Percentiles rank a stretch among this genome's conserved stretches.
Evolutionary conservation across 2,797 vertebrate genomes (phyloP).

Genomic region (Limnodromus scolopaceus): DNA sequence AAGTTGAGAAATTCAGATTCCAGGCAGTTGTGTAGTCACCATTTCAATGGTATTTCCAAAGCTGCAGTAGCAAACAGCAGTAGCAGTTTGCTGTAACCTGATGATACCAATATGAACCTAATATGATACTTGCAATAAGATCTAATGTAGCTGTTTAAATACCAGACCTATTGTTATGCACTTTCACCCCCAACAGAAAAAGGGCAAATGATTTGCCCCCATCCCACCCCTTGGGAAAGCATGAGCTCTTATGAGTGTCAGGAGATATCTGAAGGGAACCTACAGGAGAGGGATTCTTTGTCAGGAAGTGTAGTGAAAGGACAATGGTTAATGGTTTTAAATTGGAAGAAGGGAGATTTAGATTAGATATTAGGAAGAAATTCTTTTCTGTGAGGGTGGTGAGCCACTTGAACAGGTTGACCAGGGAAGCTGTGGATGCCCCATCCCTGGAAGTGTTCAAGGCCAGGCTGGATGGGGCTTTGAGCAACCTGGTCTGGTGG

Average conservation of each 20-base stretch:
- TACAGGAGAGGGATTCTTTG: too few relatives aligned
- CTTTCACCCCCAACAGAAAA: rapidly evolving
- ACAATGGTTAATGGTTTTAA: too few relatives aligned
- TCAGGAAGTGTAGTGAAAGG: too few relatives aligned
- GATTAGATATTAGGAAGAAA: too few relatives aligned
- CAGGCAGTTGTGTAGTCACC: not conserved
- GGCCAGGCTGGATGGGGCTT: too few relatives aligned
- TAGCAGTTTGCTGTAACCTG: not conserved
- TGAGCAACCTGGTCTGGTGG: too few relatives aligned
- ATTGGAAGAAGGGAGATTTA: too few relatives aligned
- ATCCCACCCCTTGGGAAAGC: not conserved
- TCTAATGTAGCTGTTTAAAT: not conserved
- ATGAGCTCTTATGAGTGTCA: not conserved
- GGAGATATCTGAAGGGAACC: too few relatives aligned
- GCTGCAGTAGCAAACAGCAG: not conserved
- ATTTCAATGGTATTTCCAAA: not conserved
- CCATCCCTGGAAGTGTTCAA: too few relatives aligned
- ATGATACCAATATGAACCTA: not conserved
- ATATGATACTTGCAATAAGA: not conserved
- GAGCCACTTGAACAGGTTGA: too few relatives aligned
- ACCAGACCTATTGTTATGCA: not conserved
- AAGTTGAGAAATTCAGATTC: not conserved
- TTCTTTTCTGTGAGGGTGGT: too few relatives aligned
- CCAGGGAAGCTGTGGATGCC: too few relatives aligned
- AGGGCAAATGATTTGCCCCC: not conserved